phyloP scores from a whole-genome alignment of 2,113 vertebrate species.

The Formicarius rufipectus region DNA sequence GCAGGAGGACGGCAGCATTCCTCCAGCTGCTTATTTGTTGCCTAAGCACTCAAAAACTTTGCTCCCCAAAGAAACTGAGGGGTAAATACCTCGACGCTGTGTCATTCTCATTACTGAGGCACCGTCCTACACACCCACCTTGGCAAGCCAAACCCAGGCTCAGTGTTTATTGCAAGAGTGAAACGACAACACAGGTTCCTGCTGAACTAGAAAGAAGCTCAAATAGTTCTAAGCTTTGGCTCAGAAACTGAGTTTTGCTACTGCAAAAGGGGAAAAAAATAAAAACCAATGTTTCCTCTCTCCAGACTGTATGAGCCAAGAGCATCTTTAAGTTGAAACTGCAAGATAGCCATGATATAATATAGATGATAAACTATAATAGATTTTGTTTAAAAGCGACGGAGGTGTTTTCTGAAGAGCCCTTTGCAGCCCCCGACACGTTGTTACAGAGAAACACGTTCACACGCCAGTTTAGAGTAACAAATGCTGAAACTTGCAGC shows the following conservation, averaged over 20 bases:
- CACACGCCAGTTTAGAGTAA: neutral
- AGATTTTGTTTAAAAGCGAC: neutral
- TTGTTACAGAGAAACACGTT: neutral
- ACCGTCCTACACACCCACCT: neutral
- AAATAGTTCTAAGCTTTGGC: neutral
- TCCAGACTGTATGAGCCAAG: neutral
- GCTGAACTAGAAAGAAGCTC: neutral
- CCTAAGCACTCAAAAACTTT: neutral
- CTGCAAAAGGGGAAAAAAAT: neutral
- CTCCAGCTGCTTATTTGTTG: neutral
- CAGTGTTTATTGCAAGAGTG: neutral
- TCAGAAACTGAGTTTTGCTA: neutral
- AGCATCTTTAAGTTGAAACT: neutral
- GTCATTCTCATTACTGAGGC: neutral
- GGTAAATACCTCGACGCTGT: neutral
- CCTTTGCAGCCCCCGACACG: too few relatives aligned
- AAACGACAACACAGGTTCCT: neutral
- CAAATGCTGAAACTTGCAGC: neutral
- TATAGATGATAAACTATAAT: too few relatives aligned
- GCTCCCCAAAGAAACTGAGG: neutral
- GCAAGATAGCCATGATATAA: neutral
- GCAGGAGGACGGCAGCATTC: neutral
- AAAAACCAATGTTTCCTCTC: neutral
- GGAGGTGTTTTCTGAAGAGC: neutral
- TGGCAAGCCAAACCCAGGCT: neutral